Percentiles rank a stretch among this genome's conserved stretches.
phyloP scores from a whole-genome alignment of 1,140 invertebrate genomes.

The Psix sp. region DNA sequence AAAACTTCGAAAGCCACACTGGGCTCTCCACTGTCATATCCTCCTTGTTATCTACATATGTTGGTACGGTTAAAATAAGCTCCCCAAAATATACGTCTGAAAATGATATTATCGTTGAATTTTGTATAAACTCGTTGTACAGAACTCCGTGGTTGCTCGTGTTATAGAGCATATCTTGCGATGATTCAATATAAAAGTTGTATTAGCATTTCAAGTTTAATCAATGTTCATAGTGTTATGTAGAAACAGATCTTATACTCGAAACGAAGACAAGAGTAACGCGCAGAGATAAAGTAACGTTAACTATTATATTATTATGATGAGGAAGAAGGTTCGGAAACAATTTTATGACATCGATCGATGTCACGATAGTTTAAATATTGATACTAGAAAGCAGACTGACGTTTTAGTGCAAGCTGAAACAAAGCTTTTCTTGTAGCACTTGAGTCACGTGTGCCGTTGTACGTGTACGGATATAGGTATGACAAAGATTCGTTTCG shows the following conservation, averaged over 20 bases:
- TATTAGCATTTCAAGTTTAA: constrained; percentile 26
- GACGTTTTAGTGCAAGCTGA: constrained; percentile 26
- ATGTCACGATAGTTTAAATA: constrained; percentile 21
- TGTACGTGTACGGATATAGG: constrained; percentile 38
- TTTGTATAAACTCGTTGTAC: constrained; percentile 40
- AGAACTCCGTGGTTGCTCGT: constrained; percentile 9
- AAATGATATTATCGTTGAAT: constrained; percentile 41
- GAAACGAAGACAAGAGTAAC: not conserved
- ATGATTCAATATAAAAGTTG: constrained; percentile 14
- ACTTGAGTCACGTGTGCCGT: constrained; percentile 36
- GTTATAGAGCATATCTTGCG: constrained; percentile 21
- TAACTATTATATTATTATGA: not conserved
- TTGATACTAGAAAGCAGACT: constrained; percentile 4
- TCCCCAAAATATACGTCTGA: constrained; percentile 25
- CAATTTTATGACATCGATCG: constrained; percentile 14
- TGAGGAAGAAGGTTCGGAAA: constrained; percentile 13
- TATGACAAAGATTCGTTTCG: constrained; percentile 41
- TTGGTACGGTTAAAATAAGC: constrained; percentile 32
- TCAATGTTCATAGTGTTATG: constrained; percentile 19
- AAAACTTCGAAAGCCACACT: constrained; percentile 39
- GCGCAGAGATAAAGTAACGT: constrained; percentile 9
- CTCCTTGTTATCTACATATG: constrained; percentile 38
- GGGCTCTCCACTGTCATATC: constrained; percentile 27
- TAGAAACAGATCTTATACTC: too few species aligned
- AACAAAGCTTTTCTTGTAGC: constrained; percentile 25